phyloP scores from a whole-genome alignment of 2,797 vertebrate genomes.

The Gila robusta region DNA sequence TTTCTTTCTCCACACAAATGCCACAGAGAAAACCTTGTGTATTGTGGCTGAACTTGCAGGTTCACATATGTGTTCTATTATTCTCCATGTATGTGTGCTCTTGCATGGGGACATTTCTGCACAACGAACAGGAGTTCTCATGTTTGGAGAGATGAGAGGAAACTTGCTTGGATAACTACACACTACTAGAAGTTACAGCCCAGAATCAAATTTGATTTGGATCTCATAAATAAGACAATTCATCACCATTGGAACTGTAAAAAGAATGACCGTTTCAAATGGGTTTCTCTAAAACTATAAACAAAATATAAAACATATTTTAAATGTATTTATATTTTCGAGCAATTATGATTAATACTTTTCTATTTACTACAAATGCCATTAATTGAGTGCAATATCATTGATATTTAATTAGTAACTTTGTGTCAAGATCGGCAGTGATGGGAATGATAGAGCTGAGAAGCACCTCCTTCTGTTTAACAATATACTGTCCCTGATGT shows the following conservation, averaged over 20 bases:
- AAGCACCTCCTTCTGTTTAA: background rate
- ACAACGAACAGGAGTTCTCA: slow-evolving; percentile 9
- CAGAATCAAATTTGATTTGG: slow-evolving; percentile 1
- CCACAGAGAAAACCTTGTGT: background rate
- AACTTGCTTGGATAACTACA: background rate
- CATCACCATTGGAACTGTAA: background rate
- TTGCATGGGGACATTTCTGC: slow-evolving; percentile 30
- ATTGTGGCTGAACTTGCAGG: slow-evolving; percentile 28
- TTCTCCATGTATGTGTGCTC: slow-evolving; percentile 7
- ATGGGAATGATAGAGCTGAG: background rate
- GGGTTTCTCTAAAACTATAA: too few species aligned
- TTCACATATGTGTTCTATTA: slow-evolving; percentile 24
- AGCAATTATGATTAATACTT: background rate
- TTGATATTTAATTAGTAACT: background rate
- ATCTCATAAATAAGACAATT: background rate
- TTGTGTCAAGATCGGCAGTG: background rate
- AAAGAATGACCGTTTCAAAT: too few species aligned
- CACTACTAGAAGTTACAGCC: background rate
- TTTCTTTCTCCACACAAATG: slow-evolving; percentile 5
- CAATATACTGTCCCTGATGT: slow-evolving; percentile 13
- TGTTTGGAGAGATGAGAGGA: slow-evolving; percentile 10
- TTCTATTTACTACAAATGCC: background rate
- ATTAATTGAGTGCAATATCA: background rate
- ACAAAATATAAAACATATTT: too few species aligned
- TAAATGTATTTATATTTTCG: background rate